phyloP scores from a whole-genome alignment of 2,113 vertebrate genomes.

The Nasalis larvatus region DNA sequence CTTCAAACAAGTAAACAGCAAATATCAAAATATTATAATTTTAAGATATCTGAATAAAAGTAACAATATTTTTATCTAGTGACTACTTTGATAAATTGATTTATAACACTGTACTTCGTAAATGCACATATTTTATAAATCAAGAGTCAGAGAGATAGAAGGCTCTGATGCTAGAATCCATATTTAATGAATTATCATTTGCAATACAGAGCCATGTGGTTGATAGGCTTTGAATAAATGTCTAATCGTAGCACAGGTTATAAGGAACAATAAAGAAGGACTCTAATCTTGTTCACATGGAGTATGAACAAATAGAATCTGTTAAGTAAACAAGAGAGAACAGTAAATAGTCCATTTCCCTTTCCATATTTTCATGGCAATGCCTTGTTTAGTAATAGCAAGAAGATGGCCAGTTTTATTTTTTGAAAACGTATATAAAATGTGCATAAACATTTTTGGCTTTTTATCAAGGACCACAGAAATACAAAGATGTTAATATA shows the following conservation, averaged over 20 bases:
- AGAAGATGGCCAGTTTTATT: conserved; percentile 12
- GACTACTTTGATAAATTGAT: neutral
- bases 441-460: neutral
- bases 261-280: neutral
- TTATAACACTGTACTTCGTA: neutral
- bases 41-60: conserved; percentile 14
- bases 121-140: neutral
- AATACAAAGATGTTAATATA: neutral
- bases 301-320: neutral
- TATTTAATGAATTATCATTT: neutral
- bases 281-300: neutral
- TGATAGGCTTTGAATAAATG: neutral
- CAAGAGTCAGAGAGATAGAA: neutral
- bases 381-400: neutral
- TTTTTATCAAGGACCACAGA: neutral
- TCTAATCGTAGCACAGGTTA: neutral
- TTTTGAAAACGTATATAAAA: neutral
- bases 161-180: neutral
- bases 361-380: neutral
- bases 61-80: neutral
- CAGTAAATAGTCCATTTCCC: neutral
- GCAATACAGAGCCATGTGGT: neutral
- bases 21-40: neutral
- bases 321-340: neutral
- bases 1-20: conserved; percentile 37